Evolutionary conservation across 2,888 invertebrate species (phyloP).

Genomic region (Sinhomidia bicolor): DNA sequence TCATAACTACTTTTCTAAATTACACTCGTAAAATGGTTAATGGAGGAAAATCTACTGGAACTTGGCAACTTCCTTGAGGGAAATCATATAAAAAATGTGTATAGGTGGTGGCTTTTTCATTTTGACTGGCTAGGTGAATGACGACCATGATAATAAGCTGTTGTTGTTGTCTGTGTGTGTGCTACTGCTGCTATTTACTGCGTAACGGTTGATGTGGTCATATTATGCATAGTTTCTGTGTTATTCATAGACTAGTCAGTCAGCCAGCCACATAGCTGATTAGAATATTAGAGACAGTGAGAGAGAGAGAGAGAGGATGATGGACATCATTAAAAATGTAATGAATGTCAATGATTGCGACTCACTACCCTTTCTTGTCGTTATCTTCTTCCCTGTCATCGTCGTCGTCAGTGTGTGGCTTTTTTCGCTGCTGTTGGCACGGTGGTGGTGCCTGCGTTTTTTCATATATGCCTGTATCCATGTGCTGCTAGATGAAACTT

Average conservation of each 20-base stretch:
- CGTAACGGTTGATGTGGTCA: slow-evolving; percentile 13
- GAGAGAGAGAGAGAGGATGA: slow-evolving; percentile 44
- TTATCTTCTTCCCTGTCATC: slow-evolving; percentile 37
- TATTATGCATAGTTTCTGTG: slow-evolving; percentile 21
- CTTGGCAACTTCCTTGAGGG: slow-evolving; percentile 45
- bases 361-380: slow-evolving; percentile 40
- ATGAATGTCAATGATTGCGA: slow-evolving; percentile 66
- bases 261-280: slow-evolving; percentile 11
- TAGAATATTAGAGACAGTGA: slow-evolving; percentile 14
- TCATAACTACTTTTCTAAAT: slow-evolving; percentile 61
- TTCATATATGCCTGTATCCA: too few relatives aligned
- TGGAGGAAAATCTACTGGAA: slow-evolving; percentile 45
- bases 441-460: too few relatives aligned
- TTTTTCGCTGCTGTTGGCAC: background rate
- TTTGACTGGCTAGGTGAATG: background rate
- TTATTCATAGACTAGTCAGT: background rate
- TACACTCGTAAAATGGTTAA: slow-evolving; percentile 56
- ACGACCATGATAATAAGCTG: too few relatives aligned
- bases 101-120: too few relatives aligned
- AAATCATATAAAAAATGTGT: background rate
- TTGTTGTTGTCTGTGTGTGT: too few relatives aligned
- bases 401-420: background rate
- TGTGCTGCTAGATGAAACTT: slow-evolving; percentile 27
- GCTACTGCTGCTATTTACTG: too few relatives aligned
- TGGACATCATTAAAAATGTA: slow-evolving; percentile 65